Base-by-base conservation (phyloP, 2,797 vertebrate genomes). In the Siniperca scherzeri region DNA sequence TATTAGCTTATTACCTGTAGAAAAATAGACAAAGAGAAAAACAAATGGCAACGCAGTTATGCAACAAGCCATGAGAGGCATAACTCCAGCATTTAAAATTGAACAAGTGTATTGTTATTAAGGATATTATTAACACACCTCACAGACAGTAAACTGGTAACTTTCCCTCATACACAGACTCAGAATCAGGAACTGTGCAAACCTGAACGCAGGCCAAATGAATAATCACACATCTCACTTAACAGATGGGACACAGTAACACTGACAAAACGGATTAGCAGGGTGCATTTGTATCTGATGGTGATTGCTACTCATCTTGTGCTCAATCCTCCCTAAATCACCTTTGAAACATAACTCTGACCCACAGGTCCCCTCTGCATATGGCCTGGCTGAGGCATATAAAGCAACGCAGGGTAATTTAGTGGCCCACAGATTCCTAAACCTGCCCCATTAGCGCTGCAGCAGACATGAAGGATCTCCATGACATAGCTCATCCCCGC, bases 391-490 rank as follows among this genome's bases (percentile, higher is more conserved):
- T 65, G 84, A 90, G 80, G 70, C 86, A 69, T 85, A 75, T 77
- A 87, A 89, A 91, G 87, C 86, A 71, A 73, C 33, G 70, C 74
- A 9, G 84, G 70, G 81, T 90, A 89, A 94, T 94, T 89, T 88
- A 93, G 89, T 87, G 78, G 76, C 81, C 83, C 82, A 77, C 84
- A 81, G 89, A 86, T 86, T 91, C 87, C 86, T 87, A 87, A 92
- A 92, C 77, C 87, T 74, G 88, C 74, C 80, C 88, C 85, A 94
- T 93, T 92, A 94, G 86, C 66, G 66, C 81, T 86, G 88, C 88
- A 83, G 91, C 90, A 87, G 85, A 94, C 88, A 89, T 89, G 92
- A 94, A 82, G 88, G 89, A 93, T 93, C 91, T 92, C 86, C 83
- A 73, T 85, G 85, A 87, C 89, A 87, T 87, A 89, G 83, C 87